Evolutionary conservation across 2,113 vertebrate species (phyloP).

Genomic region (Ammodytes dubius): DNA sequence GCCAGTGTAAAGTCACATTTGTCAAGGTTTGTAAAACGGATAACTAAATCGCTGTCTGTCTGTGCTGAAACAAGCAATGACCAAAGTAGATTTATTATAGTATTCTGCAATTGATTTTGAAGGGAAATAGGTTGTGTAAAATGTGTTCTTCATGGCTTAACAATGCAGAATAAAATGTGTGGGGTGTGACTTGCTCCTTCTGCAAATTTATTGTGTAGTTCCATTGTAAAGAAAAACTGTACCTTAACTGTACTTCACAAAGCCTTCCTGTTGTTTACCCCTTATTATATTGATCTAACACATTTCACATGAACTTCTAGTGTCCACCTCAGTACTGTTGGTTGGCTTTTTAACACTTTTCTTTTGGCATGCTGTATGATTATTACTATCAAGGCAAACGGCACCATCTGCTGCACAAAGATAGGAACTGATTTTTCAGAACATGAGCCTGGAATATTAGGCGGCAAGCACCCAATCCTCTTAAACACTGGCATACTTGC

Average conservation of each 20-base stretch:
- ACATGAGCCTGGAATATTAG: background rate
- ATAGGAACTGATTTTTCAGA: background rate
- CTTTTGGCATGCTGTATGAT: background rate
- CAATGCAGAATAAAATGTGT: background rate
- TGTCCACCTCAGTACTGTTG: background rate
- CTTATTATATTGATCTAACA: background rate
- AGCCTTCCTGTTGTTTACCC: background rate
- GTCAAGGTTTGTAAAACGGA: slow-evolving; percentile 88
- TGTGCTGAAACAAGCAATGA: background rate
- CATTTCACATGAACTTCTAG: background rate
- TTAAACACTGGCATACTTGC: background rate
- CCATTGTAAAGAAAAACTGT: background rate
- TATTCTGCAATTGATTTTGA: background rate
- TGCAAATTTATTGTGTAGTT: background rate
- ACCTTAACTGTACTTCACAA: background rate
- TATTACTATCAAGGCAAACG: background rate
- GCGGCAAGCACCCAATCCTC: background rate
- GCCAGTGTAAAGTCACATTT: slow-evolving; percentile 95
- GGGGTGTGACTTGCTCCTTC: background rate
- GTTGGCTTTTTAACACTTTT: background rate
- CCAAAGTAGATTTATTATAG: background rate
- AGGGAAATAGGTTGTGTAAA: background rate
- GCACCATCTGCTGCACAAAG: slow-evolving; percentile 59
- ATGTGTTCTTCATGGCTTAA: background rate
- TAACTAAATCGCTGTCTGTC: background rate